Evolutionary conservation across 2,888 invertebrate genomes (phyloP), one percentile per base, ranked within the genome.

Genomic region (Charanyca ferruginea): DNA sequence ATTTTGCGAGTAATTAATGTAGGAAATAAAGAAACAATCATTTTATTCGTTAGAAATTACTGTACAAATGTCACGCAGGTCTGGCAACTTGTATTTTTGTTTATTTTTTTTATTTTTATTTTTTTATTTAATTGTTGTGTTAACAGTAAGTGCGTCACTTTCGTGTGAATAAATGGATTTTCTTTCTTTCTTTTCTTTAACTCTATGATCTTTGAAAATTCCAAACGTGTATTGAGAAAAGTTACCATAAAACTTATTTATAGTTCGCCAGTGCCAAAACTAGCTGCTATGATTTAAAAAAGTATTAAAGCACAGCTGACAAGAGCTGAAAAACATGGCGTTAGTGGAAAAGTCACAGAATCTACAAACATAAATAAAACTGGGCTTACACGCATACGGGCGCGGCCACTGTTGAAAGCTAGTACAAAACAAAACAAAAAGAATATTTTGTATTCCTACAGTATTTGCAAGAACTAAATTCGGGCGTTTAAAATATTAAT

Each of bases 291-390:
- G 23, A 18, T n/a, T n/a, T 44, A 8, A 63, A 73, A 13, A 52
- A 64, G 48, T 22, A 66, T 20, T 2, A 73, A 55, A 25, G 9
- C 5, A 1, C 9, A 16, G 32, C n/a, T 38, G 16, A 22, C 55
- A 41, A 22, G 20, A n/a, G 3, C 38, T 32, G 9, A 25, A 74
- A 28, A 66, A 74, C 23, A 54, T 25, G 7, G 2, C 8, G 4
- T 32, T 25, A 9, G n/a, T 16, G 52, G 5, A 54, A 53, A 76
- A 76, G 77, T 49, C 71, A 60, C 45, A 60, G 76, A 61, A 55
- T 55, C n/a, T 60, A 42, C 60, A 55, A 70, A 76, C 45, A 45
- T 54, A 76, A 76, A 76, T 61, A 76, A 47, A 76, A 53, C 32
- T 53, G 7, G 70, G 41, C 45, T 70, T 35, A 51, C 48, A 73